phyloP scores from a whole-genome alignment of 2,113 vertebrate genomes.

The Sylvilagus bachmani region DNA sequence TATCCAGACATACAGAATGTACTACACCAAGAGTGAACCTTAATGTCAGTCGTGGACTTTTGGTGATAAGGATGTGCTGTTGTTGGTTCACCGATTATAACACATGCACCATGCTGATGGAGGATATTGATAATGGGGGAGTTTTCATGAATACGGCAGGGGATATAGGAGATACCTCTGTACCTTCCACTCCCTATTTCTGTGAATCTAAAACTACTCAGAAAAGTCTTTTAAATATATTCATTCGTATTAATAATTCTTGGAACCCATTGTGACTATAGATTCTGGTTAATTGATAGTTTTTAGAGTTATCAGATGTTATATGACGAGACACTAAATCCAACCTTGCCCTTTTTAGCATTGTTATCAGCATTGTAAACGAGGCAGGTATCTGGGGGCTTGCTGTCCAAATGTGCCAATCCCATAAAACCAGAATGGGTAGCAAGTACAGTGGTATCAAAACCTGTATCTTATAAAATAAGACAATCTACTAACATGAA shows the following conservation, averaged over 20 bases:
- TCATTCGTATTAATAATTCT: background rate
- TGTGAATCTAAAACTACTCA: background rate
- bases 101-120: too few species aligned
- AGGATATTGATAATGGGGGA: background rate
- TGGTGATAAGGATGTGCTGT: background rate
- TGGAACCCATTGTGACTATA: background rate
- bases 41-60: background rate
- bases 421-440: background rate
- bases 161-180: background rate
- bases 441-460: background rate
- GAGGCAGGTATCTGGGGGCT: background rate
- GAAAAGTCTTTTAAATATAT: background rate
- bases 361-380: background rate
- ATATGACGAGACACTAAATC: background rate
- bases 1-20: background rate
- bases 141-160: rapidly evolving
- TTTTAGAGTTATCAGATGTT: background rate
- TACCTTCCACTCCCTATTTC: background rate
- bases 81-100: background rate
- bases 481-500: background rate
- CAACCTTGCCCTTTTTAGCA: background rate
- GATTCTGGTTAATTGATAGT: background rate
- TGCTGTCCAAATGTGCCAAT: background rate
- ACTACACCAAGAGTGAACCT: background rate
- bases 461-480: constrained; percentile 17